These are phyloP conservation scores for Melinaea marsaeus DNA, from an alignment of 2,888 invertebrate genomes.

Conservation along the genomic window DNA sequence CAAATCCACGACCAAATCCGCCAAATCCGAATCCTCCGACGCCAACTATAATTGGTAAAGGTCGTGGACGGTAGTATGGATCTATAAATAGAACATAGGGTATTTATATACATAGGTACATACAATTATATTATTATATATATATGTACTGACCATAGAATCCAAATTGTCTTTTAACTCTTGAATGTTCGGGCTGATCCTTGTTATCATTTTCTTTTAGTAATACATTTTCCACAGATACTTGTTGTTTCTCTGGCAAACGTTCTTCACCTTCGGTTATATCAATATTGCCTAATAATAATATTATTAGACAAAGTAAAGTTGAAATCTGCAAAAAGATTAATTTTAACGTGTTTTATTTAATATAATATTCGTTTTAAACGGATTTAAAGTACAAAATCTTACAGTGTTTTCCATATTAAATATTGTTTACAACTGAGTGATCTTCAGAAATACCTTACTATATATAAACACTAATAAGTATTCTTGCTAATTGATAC, in stretches of 20 bases:
- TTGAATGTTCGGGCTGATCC: slow-evolving; percentile 8
- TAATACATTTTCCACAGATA: background rate
- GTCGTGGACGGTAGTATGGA: slow-evolving; percentile 39
- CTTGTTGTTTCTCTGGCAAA: background rate
- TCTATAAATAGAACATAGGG: slow-evolving; percentile 30
- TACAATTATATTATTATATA: too few relatives aligned
- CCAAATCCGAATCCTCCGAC: slow-evolving; percentile 15
- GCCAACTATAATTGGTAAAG: slow-evolving; percentile 37
- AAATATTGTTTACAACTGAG: slow-evolving; percentile 15
- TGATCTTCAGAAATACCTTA: slow-evolving; percentile 3
- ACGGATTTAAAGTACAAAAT: background rate
- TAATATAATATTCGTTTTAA: background rate
- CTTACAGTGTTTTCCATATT: slow-evolving; percentile 25
- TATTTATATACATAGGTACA: too few relatives aligned
- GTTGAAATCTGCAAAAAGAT: slow-evolving; percentile 18
- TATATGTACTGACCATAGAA: slow-evolving; percentile 22
- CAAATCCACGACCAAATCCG: slow-evolving; percentile 34
- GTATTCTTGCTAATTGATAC: slow-evolving; percentile 27
- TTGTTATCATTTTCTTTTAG: background rate
- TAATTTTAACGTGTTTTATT: too few relatives aligned
- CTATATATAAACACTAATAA: slow-evolving; percentile 16
- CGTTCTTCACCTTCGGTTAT: background rate
- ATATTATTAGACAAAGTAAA: background rate
- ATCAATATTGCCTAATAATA: background rate
- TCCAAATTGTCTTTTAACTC: slow-evolving; percentile 26